phyloP scores from a whole-genome alignment of 2,113 vertebrate genomes.

The Campylomormyrus numenius region DNA sequence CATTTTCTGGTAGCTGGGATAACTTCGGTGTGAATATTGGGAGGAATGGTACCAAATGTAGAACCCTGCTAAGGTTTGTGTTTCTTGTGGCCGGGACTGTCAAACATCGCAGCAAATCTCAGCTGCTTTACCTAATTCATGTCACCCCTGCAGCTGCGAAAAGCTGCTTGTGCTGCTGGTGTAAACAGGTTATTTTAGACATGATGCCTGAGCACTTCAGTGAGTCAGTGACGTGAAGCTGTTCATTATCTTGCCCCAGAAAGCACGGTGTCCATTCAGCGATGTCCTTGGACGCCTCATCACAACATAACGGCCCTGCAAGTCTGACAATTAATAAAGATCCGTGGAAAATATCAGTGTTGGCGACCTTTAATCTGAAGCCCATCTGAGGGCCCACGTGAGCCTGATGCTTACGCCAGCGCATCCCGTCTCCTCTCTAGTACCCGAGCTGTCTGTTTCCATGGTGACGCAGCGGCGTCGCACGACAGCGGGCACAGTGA shows the following conservation, averaged over 20 bases:
- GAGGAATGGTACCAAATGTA: neutral
- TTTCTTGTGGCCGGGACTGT: neutral
- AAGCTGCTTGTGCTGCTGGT: neutral
- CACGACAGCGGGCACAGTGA: neutral
- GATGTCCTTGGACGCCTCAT: neutral
- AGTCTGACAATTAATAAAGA: neutral
- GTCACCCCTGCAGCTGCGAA: neutral
- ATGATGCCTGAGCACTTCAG: neutral
- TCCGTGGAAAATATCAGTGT: neutral
- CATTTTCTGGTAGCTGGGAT: neutral
- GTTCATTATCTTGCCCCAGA: neutral
- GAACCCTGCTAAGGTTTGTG: neutral
- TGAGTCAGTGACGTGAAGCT: neutral
- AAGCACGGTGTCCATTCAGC: neutral
- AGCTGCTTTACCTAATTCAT: neutral
- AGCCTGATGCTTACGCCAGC: neutral
- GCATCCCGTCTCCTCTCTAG: slow-evolving; percentile 17
- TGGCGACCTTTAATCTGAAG: neutral
- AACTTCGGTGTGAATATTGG: neutral
- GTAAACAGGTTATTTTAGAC: neutral
- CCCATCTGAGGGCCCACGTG: neutral
- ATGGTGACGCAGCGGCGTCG: slow-evolving; percentile 29
- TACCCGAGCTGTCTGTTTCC: slow-evolving; percentile 38
- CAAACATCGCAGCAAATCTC: neutral
- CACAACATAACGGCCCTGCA: neutral